Evolutionary conservation across 2,113 vertebrate species (phyloP).

Genomic region (Tauraco erythrolophus): DNA sequence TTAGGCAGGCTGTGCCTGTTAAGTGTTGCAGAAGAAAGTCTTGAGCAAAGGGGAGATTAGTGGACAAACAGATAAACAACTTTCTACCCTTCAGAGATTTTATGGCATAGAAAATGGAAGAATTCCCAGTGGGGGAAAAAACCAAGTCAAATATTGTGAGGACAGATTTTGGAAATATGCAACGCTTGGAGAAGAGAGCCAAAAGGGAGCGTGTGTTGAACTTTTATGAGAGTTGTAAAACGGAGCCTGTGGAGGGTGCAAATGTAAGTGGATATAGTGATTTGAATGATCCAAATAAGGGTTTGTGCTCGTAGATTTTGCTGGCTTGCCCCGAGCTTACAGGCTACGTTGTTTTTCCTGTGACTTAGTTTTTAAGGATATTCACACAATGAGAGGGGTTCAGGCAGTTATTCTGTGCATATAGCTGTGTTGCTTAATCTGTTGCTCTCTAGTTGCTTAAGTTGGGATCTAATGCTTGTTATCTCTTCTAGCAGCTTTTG

Average conservation of each 20-base stretch:
- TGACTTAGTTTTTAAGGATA: not conserved
- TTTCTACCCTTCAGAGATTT: not conserved
- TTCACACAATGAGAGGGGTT: not conserved
- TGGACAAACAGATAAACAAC: not conserved
- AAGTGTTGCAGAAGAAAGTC: not conserved
- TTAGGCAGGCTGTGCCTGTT: not conserved
- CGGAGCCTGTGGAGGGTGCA: not conserved
- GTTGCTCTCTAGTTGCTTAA: not conserved
- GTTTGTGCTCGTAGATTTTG: not conserved
- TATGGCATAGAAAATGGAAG: not conserved
- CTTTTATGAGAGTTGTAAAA: not conserved
- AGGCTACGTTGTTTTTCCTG: rapidly evolving
- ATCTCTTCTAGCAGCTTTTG: not conserved
- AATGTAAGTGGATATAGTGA: not conserved
- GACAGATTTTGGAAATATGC: not conserved
- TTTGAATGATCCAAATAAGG: not conserved
- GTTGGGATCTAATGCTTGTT: not conserved
- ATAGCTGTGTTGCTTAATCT: not conserved
- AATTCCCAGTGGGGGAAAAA: not conserved
- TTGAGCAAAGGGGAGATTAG: not conserved
- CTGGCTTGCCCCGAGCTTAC: not conserved
- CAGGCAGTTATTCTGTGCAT: not conserved
- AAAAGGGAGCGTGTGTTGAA: not conserved
- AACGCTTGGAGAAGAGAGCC: not conserved
- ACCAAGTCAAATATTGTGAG: rapidly evolving